Conservation (phyloP, 23 tunicate species). For the Ascidia mentula region DNA sequence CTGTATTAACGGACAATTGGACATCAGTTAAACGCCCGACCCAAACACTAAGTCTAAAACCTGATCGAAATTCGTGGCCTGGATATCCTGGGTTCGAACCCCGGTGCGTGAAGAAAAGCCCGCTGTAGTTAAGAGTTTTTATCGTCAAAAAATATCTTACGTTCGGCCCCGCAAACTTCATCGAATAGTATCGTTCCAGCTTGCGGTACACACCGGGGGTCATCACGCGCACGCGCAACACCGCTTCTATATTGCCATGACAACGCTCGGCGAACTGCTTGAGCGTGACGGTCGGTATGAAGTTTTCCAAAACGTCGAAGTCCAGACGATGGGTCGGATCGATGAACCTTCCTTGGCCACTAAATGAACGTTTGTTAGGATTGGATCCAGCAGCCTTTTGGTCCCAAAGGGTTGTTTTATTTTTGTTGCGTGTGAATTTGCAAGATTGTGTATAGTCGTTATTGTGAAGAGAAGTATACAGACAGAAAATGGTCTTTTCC, state of each 20-base stretch:
- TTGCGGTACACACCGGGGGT: neutral
- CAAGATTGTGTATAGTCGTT: too few relatives aligned
- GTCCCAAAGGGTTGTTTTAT: neutral
- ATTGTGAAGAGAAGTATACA: too few relatives aligned
- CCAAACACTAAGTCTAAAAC: too few relatives aligned
- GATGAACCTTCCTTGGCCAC: neutral
- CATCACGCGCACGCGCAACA: slow-evolving; percentile 12
- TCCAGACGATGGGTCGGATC: slow-evolving; percentile 5
- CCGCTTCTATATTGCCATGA: slow-evolving; percentile 12
- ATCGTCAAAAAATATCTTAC: neutral
- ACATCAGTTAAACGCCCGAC: too few relatives aligned
- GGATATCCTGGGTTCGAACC: too few relatives aligned
- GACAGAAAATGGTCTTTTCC: too few relatives aligned
- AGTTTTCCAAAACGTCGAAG: neutral
- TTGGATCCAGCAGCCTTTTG: too few relatives aligned
- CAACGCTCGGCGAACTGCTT: slow-evolving; percentile 2
- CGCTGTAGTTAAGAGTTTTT: too few relatives aligned
- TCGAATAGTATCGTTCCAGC: neutral
- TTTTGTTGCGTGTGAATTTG: neutral
- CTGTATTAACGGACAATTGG: too few relatives aligned
- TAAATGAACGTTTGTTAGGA: too few relatives aligned
- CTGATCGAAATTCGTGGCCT: too few relatives aligned
- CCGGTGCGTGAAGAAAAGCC: too few relatives aligned
- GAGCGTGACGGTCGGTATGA: slow-evolving; percentile 15
- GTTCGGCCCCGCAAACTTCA: neutral